Base-by-base conservation (phyloP, 92 coral and sea anemone species). In the Heliopora coerulea region DNA sequence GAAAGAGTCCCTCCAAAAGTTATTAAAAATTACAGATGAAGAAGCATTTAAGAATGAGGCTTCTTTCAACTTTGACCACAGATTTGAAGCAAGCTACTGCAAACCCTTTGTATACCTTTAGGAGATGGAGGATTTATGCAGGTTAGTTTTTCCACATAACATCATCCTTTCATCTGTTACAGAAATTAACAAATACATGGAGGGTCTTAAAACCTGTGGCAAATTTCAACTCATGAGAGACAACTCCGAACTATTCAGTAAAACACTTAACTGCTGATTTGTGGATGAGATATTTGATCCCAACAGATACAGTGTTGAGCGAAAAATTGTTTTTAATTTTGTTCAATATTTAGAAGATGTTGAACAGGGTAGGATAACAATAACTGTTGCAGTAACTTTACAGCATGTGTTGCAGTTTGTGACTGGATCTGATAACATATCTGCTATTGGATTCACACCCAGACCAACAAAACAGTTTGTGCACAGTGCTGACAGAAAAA, bases 61-160 rank as follows among this genome's bases (percentile, higher is more conserved):
- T 34, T 50, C 84, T 21, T 79, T 79, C 73, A 41, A 73, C 62
- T 68, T 49, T 72, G 88, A 84, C 44, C 65, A 32, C 72, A 79
- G 81, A 44, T 84, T 79, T 79, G 88, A 79, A 35, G 88, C 88
- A 70, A 84, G 88, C 8, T 84, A 73, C 48, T 35, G 57, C 74
- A 83, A 83, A 72, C 87, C 87, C 17, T 68, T 83, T 48, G 81
- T 83, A 17, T 57, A 72, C 60, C 41, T 73, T 26, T 50, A 62
- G 50, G 88, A 84, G 59, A 84, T 72, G 65, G 84, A 84, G 23
- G 84, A 84, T 35, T 72, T 84, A 26, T 37, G 56, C 13, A 52
- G 41, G 63, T 79, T 34, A 26, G 48, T 68, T 79, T 65, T 66
- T 33, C 70, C 67, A 12, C 80, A 58, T 41, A 58, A 74, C 44